phyloP scores from a whole-genome alignment of 1,140 invertebrate species.

The Aphaenogaster ashmeadi region DNA sequence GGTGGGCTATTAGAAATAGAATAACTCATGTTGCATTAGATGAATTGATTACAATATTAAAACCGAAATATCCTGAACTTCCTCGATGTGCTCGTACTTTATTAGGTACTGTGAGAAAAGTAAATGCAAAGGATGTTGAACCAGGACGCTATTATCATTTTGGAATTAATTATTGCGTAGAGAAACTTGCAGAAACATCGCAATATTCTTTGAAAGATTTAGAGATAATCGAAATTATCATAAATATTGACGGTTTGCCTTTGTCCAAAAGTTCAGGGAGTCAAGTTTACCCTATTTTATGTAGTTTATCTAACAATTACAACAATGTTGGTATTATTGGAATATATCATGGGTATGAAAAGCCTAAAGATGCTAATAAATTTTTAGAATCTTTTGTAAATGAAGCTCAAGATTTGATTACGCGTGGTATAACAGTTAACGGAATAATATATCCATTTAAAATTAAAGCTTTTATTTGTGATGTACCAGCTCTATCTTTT shows the following conservation, averaged over 20 bases:
- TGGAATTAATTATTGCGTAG: background rate
- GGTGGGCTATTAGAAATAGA: too few species aligned
- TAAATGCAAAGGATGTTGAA: background rate
- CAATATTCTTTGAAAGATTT: constrained; percentile 2
- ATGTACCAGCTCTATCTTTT: constrained; percentile 4
- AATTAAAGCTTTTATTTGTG: constrained; percentile 38
- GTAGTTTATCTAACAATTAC: background rate
- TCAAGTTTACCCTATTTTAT: constrained; percentile 25
- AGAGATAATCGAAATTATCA: background rate
- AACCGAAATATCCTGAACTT: constrained; percentile 10
- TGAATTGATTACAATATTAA: constrained; percentile 16
- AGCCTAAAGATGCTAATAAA: background rate
- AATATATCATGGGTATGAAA: constrained; percentile 12
- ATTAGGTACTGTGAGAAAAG: constrained; percentile 2
- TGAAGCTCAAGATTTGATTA: background rate
- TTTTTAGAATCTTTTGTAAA: background rate
- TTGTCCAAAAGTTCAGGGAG: constrained; percentile 20
- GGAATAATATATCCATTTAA: constrained; percentile 15
- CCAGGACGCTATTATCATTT: constrained; percentile 29
- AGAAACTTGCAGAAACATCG: background rate
- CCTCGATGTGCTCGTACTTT: constrained; percentile 22
- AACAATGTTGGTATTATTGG: background rate
- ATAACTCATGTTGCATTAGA: constrained; percentile 16
- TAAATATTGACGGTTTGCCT: constrained; percentile 12
- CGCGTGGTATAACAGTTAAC: constrained; percentile 3